Conservation (phyloP, 2,888 invertebrate species). For the Eumacrocentrus americanus region DNA sequence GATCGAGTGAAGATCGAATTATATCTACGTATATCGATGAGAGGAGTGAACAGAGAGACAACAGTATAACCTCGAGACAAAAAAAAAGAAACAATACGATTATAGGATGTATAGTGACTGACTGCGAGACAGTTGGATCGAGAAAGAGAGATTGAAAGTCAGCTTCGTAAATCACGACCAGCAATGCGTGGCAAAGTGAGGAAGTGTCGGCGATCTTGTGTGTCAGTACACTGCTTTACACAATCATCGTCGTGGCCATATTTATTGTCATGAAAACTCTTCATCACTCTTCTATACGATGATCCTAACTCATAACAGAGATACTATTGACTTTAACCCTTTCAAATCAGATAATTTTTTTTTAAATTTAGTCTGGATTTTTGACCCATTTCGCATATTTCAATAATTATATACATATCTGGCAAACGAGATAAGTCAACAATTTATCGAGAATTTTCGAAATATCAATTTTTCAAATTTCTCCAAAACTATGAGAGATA, state of each 20-base stretch:
- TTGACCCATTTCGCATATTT: too few species aligned
- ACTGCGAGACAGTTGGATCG: conserved; percentile 10
- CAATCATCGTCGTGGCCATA: conserved; percentile 33
- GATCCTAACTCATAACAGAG: not conserved
- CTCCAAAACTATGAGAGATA: too few species aligned
- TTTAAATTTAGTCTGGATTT: too few species aligned
- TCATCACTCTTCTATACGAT: not conserved
- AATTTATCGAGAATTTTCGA: too few species aligned
- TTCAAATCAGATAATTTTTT: not conserved
- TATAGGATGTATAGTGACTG: not conserved
- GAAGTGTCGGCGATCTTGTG: conserved; percentile 42
- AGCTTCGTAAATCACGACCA: conserved; percentile 44
- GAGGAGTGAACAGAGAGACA: not conserved
- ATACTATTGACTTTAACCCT: not conserved
- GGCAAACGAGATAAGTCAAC: too few species aligned
- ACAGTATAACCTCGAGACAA: conserved; percentile 12
- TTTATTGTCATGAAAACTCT: conserved; percentile 1
- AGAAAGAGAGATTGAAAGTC: conserved; percentile 18
- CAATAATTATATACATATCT: too few species aligned
- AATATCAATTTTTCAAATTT: too few species aligned
- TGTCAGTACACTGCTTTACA: conserved; percentile 39
- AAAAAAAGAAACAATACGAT: conserved; percentile 19
- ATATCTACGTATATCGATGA: conserved; percentile 4
- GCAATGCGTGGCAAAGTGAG: conserved; percentile 42
- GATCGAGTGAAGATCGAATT: conserved; percentile 26